Percentiles rank a stretch among this genome's conserved stretches.
phyloP scores from a whole-genome alignment of 2,888 invertebrate genomes.

The Mesorhabditis belari region DNA sequence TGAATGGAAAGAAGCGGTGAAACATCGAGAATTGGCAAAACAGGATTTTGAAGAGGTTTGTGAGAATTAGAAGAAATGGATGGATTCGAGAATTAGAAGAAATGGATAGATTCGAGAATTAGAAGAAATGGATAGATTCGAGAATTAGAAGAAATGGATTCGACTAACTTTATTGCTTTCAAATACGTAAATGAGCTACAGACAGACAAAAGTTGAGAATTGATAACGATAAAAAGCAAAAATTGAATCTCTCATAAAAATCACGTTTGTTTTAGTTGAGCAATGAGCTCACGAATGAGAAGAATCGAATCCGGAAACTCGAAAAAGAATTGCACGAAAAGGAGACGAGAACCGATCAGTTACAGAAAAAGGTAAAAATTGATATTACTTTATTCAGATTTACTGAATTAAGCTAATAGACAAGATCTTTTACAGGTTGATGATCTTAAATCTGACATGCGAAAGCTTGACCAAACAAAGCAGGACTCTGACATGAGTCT shows the following conservation, averaged over 20 bases:
- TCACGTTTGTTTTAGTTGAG: conserved; percentile 30
- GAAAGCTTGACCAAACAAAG: conserved; percentile 8
- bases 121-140: too few relatives aligned
- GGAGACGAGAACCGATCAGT: conserved; percentile 4
- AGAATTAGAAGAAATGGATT: too few relatives aligned
- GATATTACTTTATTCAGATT: conserved; percentile 16
- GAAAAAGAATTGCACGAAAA: conserved; percentile 6
- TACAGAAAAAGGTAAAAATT: neutral
- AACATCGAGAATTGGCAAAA: conserved; percentile 68
- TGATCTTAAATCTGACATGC: conserved; percentile 6
- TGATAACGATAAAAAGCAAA: conserved; percentile 6
- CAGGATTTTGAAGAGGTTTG: conserved; percentile 83
- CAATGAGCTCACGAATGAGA: conserved; percentile 68
- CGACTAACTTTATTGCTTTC: conserved; percentile 8
- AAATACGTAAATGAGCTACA: conserved; percentile 13
- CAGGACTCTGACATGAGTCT: conserved; percentile 18
- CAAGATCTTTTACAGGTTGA: conserved; percentile 26
- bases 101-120: too few relatives aligned
- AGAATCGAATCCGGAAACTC: conserved; percentile 73
- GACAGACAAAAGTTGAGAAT: conserved; percentile 6
- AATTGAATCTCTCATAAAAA: conserved; percentile 32
- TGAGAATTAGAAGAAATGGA: conserved; percentile 8
- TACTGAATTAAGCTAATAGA: conserved; percentile 24
- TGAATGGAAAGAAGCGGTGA: conserved; percentile 82
- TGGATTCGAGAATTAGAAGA: too few relatives aligned